Evolutionary conservation across 2,888 invertebrate species (phyloP).

Genomic region (Branchellion lobata): DNA sequence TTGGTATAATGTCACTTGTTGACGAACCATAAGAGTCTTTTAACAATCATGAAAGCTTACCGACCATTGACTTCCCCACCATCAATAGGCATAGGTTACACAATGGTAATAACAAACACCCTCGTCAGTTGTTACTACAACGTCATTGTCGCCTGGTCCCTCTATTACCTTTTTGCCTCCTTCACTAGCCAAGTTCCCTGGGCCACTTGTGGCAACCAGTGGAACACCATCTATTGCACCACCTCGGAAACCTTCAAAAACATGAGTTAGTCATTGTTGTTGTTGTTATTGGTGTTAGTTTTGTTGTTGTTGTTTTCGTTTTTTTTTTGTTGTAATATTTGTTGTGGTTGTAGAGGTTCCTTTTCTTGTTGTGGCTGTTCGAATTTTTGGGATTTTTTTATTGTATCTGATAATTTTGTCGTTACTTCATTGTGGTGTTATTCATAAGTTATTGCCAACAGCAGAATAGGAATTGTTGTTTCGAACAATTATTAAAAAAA

Average conservation of each 20-base stretch:
- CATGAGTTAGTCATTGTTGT: neutral
- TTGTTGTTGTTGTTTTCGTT: too few relatives aligned
- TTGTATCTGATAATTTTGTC: too few relatives aligned
- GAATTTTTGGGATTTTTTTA: too few relatives aligned
- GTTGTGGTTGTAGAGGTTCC: neutral
- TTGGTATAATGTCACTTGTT: too few relatives aligned
- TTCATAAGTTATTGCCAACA: too few relatives aligned
- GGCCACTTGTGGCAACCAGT: constrained; percentile 56
- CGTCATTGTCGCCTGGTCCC: constrained; percentile 60
- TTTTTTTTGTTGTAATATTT: too few relatives aligned
- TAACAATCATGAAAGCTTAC: neutral
- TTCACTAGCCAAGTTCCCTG: constrained; percentile 60
- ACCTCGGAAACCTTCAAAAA: constrained; percentile 21
- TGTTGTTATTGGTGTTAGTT: neutral
- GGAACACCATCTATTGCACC: constrained; percentile 49
- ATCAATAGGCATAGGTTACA: constrained; percentile 27
- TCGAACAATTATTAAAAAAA: too few relatives aligned
- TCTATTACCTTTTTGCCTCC: constrained; percentile 60
- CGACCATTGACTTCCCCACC: neutral
- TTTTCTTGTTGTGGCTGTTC: too few relatives aligned
- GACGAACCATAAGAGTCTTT: constrained; percentile 3
- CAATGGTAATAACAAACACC: constrained; percentile 53
- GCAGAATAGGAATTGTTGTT: too few relatives aligned
- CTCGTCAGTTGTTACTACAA: constrained; percentile 62
- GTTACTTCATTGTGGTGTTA: too few relatives aligned